These are phyloP conservation scores for Terrapene triunguis DNA, from an alignment of 2,113 vertebrate genomes.

Conservation along the genomic window DNA sequence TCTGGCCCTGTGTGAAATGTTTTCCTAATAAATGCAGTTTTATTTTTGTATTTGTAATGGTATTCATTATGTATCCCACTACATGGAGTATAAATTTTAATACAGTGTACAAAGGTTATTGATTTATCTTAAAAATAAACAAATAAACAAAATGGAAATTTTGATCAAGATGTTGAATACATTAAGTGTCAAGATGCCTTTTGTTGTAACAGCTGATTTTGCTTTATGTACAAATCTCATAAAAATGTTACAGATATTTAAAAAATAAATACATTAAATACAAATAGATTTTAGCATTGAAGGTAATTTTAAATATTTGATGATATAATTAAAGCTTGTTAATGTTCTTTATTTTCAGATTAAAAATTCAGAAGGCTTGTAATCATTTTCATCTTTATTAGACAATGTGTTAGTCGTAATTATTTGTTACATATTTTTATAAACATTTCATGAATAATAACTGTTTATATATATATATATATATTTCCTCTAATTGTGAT, in stretches of 20 bases:
- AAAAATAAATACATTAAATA: constrained; percentile 67
- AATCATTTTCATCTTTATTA: constrained; percentile 73
- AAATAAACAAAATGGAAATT: constrained; percentile 64
- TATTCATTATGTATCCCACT: constrained; percentile 35
- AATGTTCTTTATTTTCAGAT: constrained; percentile 73
- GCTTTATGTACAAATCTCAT: constrained; percentile 48
- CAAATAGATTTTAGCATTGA: constrained; percentile 58
- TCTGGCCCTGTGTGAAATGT: not conserved
- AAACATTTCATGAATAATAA: constrained; percentile 59
- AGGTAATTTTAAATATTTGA: constrained; percentile 76
- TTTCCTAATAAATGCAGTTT: not conserved
- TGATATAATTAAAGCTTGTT: constrained; percentile 69
- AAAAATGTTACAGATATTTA: constrained; percentile 58
- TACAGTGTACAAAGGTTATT: constrained; percentile 22
- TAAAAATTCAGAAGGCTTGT: constrained; percentile 71
- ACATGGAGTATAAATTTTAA: constrained; percentile 42
- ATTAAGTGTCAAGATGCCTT: constrained; percentile 56
- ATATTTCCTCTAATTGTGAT: constrained; percentile 44
- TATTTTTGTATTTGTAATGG: constrained; percentile 2
- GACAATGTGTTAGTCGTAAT: constrained; percentile 68
- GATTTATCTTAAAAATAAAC: constrained; percentile 65
- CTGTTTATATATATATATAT: constrained; percentile 45
- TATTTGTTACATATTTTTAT: constrained; percentile 70
- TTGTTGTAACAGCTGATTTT: constrained; percentile 38
- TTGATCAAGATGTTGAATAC: constrained; percentile 47